phyloP scores from a whole-genome alignment of 2,888 invertebrate species.

The Athetis lepigone region DNA sequence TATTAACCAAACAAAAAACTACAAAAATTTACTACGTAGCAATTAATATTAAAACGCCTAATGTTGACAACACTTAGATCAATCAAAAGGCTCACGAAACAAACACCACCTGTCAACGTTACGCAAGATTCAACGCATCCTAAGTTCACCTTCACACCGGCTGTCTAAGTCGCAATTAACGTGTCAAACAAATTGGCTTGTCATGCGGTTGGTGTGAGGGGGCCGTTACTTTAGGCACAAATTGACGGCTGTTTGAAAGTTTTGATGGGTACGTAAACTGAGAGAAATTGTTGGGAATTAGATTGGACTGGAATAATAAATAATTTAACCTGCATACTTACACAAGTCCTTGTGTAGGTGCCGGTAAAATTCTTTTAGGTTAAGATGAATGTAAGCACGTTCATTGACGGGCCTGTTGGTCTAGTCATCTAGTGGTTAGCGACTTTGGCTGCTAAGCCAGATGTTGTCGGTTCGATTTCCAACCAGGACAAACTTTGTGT shows the following conservation, averaged over 20 bases:
- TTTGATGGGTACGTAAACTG: constrained; percentile 50
- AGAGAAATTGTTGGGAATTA: constrained; percentile 44
- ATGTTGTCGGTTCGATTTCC: too few relatives aligned
- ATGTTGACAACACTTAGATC: constrained; percentile 38
- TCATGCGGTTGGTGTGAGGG: constrained; percentile 78
- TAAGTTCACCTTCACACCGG: constrained; percentile 65
- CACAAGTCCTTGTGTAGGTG: neutral
- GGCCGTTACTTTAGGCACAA: constrained; percentile 53
- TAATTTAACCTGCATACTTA: too few relatives aligned
- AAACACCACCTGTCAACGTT: constrained; percentile 57
- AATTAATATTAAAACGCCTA: constrained; percentile 26
- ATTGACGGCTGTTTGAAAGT: constrained; percentile 53
- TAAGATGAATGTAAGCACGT: too few relatives aligned
- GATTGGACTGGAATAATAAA: constrained; percentile 26
- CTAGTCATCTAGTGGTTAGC: too few relatives aligned
- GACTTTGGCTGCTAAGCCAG: too few relatives aligned
- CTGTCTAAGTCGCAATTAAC: constrained; percentile 61
- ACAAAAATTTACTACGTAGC: neutral
- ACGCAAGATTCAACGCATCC: constrained; percentile 53
- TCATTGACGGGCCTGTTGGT: too few relatives aligned
- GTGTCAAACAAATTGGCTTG: constrained; percentile 84
- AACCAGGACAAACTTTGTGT: too few relatives aligned
- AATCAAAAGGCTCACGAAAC: constrained; percentile 37
- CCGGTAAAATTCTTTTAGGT: too few relatives aligned
- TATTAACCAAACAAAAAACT: too few relatives aligned